Conservation (phyloP, 2,888 invertebrate species). For the Venusia cambrica region DNA sequence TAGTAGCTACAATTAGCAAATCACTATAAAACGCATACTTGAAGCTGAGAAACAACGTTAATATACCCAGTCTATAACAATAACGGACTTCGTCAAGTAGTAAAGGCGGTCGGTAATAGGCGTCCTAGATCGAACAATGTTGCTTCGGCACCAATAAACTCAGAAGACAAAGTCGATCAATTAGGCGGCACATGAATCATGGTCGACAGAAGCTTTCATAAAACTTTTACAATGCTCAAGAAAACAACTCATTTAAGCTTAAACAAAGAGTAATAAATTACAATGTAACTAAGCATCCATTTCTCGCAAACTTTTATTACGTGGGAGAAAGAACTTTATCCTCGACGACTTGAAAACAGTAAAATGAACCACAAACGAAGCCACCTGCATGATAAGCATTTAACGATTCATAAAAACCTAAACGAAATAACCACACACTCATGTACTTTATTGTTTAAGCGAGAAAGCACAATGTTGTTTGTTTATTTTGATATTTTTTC, state of each 20-base stretch:
- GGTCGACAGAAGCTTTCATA: too few species aligned
- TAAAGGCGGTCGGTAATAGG: too few species aligned
- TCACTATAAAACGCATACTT: too few species aligned
- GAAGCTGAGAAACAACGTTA: too few species aligned
- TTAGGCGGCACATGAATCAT: too few species aligned
- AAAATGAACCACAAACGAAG: conserved; percentile 44
- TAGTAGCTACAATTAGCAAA: too few species aligned
- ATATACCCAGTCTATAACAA: too few species aligned
- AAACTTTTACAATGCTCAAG: conserved; percentile 23
- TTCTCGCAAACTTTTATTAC: conserved; percentile 43
- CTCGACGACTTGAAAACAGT: conserved; percentile 27
- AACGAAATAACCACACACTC: conserved; percentile 27
- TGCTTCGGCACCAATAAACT: too few species aligned
- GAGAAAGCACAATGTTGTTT: conserved; percentile 17
- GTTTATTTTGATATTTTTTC: conserved; percentile 13
- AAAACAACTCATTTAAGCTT: conserved; percentile 31
- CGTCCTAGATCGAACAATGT: too few species aligned
- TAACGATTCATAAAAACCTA: conserved; percentile 46
- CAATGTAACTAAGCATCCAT: conserved; percentile 40
- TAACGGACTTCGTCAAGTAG: too few species aligned
- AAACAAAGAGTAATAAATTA: conserved; percentile 59
- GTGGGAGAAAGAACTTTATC: conserved; percentile 33
- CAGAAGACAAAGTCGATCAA: too few species aligned
- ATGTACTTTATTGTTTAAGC: conserved; percentile 13
- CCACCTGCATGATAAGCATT: conserved; percentile 55